phyloP scores from a whole-genome alignment of 2,113 vertebrate genomes.

The Spilogale gracilis region DNA sequence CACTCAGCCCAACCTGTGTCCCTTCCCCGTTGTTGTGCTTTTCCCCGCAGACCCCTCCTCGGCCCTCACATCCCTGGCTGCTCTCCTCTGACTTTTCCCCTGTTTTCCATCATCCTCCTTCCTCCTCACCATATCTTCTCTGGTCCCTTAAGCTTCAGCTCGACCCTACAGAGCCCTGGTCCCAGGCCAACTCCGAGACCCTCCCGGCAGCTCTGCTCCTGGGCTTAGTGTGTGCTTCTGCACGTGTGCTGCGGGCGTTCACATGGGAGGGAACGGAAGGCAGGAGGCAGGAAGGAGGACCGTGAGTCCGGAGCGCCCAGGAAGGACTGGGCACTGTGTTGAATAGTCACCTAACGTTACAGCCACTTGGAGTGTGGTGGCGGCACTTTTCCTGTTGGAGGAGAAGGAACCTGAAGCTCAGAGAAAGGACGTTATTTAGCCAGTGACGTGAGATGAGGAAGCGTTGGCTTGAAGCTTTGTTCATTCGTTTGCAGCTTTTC shows the following conservation, averaged over 20 bases:
- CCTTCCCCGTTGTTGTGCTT: background rate
- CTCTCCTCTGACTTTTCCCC: background rate
- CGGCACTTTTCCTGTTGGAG: background rate
- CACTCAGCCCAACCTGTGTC: background rate
- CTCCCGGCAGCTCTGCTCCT: fast-evolving
- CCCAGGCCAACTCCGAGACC: background rate
- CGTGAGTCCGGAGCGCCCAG: fast-evolving
- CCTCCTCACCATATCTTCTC: background rate
- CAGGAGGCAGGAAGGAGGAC: too few species aligned
- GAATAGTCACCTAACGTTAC: fast-evolving
- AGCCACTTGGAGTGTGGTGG: background rate
- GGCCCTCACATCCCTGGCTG: background rate
- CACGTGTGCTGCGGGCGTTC: background rate
- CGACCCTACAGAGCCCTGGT: fast-evolving
- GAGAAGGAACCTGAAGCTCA: background rate
- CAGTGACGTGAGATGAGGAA: background rate
- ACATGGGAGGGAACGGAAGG: background rate
- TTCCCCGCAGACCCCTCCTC: background rate
- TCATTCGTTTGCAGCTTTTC: background rate
- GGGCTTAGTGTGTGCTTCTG: background rate
- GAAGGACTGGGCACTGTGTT: fast-evolving
- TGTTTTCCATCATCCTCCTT: background rate
- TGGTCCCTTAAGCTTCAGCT: background rate
- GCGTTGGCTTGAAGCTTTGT: background rate
- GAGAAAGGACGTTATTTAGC: background rate